phyloP scores from a whole-genome alignment of 2,113 vertebrate genomes.

The Propithecus coquereli region DNA sequence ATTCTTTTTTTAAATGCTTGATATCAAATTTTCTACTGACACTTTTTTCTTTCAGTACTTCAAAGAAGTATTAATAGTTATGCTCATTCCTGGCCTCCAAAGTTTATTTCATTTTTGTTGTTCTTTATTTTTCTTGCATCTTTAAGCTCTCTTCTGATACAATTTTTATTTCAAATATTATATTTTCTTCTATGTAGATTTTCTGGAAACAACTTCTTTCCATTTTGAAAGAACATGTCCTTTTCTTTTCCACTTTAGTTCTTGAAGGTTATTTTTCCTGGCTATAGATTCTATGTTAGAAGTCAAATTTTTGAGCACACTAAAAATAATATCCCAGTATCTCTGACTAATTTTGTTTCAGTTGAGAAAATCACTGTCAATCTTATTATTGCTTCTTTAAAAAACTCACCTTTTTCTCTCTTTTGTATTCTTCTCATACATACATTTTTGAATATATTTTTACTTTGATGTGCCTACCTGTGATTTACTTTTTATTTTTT shows the following conservation, averaged over 20 bases:
- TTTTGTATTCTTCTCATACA: background rate
- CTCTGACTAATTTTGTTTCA: background rate
- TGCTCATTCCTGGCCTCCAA: background rate
- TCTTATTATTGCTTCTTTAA: background rate
- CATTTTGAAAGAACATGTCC: background rate
- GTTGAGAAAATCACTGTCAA: background rate
- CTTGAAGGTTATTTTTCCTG: background rate
- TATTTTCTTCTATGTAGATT: background rate
- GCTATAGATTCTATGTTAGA: background rate
- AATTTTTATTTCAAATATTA: conserved; percentile 10
- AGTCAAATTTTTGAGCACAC: background rate
- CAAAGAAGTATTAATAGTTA: background rate
- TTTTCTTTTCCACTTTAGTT: background rate
- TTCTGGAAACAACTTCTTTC: background rate
- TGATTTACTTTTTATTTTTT: background rate
- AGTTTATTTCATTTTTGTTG: background rate
- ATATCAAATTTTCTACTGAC: background rate
- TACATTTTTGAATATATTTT: background rate
- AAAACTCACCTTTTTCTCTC: background rate
- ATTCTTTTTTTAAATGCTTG: too few species aligned
- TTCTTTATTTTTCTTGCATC: background rate
- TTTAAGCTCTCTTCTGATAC: too few species aligned
- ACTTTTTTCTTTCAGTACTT: background rate
- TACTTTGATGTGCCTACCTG: background rate
- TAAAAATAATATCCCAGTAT: background rate